A percentile compares a stretch with the other conserved stretches of the same genome.
Conservation (phyloP, 2,888 invertebrate genomes). For the Syritta pipiens region DNA sequence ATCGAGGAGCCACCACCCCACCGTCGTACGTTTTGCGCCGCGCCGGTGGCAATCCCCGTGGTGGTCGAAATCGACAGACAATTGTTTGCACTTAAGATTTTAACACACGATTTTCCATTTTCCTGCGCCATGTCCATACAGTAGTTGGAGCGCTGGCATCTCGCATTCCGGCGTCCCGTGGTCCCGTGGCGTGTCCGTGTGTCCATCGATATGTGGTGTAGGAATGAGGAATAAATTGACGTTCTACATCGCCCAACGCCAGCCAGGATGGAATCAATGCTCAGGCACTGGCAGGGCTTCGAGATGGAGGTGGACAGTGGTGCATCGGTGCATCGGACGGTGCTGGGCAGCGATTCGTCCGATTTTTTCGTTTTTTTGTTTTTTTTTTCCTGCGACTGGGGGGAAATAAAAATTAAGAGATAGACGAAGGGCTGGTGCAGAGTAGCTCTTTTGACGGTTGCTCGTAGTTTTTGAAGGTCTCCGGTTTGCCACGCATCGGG, state of each 20-base stretch:
- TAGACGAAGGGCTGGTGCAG: slow-evolving; percentile 8
- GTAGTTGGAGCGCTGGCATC: slow-evolving; percentile 35
- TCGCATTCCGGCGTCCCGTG: slow-evolving; percentile 61
- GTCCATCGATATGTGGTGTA: slow-evolving; percentile 61
- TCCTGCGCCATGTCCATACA: slow-evolving; percentile 65
- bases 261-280: slow-evolving; percentile 63
- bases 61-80: slow-evolving; percentile 78
- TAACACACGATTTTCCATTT: slow-evolving; percentile 78
- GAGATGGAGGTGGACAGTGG: neutral
- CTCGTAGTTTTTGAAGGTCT: slow-evolving; percentile 50
- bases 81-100: slow-evolving; percentile 80
- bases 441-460: neutral
- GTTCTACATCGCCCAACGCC: slow-evolving; percentile 61
- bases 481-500: neutral
- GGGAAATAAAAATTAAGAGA: slow-evolving; percentile 33
- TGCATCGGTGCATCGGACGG: no score
- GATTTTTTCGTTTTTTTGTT: slow-evolving; percentile 9
- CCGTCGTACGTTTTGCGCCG: slow-evolving; percentile 53
- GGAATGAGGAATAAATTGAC: slow-evolving; percentile 68
- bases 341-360: slow-evolving; percentile 43
- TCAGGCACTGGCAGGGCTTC: slow-evolving; percentile 28
- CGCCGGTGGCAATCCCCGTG: slow-evolving; percentile 75
- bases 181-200: slow-evolving; percentile 51
- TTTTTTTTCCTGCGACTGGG: no score
- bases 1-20: slow-evolving; percentile 53